These are phyloP conservation scores for Laothoe populi DNA, from an alignment of 2,888 invertebrate species.

Conservation along the genomic window DNA sequence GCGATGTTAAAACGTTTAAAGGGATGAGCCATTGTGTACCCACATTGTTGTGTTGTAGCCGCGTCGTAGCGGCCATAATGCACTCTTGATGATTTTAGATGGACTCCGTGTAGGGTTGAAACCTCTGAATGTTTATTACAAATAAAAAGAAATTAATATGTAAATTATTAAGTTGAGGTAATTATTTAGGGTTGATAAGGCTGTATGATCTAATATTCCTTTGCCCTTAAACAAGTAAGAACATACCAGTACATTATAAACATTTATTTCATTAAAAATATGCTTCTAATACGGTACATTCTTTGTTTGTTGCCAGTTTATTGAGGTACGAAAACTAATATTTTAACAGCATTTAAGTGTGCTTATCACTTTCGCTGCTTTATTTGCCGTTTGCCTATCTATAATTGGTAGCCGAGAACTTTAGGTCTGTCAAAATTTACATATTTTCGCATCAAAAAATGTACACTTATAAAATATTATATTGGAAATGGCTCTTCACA, in stretches of 20 bases:
- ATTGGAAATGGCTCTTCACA: too few relatives aligned
- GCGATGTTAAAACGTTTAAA: constrained; percentile 37
- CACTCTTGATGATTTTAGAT: constrained; percentile 27
- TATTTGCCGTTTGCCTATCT: not conserved
- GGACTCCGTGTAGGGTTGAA: constrained; percentile 17
- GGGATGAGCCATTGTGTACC: constrained; percentile 26
- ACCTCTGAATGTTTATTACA: not conserved
- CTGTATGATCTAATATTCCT: not conserved
- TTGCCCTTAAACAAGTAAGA: not conserved
- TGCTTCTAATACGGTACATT: not conserved
- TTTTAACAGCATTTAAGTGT: not conserved
- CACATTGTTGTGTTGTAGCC: constrained; percentile 26
- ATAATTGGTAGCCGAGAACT: not conserved
- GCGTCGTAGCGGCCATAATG: constrained; percentile 19
- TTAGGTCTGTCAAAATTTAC: not conserved
- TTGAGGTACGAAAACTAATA: constrained; percentile 4
- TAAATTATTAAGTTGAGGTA: too few relatives aligned
- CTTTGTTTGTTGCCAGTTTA: constrained; percentile 7
- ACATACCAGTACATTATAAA: not conserved
- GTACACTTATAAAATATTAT: too few relatives aligned
- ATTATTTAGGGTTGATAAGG: not conserved
- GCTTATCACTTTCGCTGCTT: constrained; percentile 9
- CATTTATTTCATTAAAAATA: not conserved
- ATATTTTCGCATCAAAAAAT: too few relatives aligned
- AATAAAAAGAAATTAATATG: not conserved